Evolutionary conservation across 2,888 invertebrate genomes (phyloP), one percentile per base, ranked within the genome.

Genomic region (Bombylius major): DNA sequence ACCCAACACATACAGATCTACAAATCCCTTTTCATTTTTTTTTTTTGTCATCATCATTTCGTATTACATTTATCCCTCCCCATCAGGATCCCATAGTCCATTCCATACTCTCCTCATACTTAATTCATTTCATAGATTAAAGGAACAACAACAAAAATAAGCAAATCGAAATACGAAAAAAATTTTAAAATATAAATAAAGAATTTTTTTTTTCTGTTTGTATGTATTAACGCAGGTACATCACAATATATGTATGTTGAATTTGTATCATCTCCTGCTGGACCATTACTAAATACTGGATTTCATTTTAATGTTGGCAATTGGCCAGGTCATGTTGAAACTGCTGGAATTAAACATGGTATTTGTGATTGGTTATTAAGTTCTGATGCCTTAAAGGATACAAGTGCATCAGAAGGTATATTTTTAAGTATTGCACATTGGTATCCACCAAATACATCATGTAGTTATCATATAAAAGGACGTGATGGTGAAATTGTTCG

Each of bases 231-330:
- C 39, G 13, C 60, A 74, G 74, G 93, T 12, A 93, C 93, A 50
- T 90, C 91, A 31, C 87, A 88, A 65, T 89, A 90, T 67, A 78
- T 91, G 63, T 90, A 89, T 68, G 90, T 91, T 54, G 91, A 91
- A 70, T 92, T 92, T 68, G 87, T 91, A 61, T 89, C 89, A 47
- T 90, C 91, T 5, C 87, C 89, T 45, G 91, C 91, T 63, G 91
- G 92, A 47, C 93, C 93, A 0, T 77, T 94, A 31, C 78, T 93
- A 52, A 93, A 93, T 71, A 93, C 92, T 0, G 94, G 93, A 6
- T 94, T 94, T 71, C 93, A 93, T 75, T 93, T 94, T 77, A 93
- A 93, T 75, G 93, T 93, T 53, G 92, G 92, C 62, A 91, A 90
- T 73, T 92, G 91, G 91, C 92, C 92, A 0, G 92, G 92, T 0